These are phyloP conservation scores for Imbricaverruca yamaguchii DNA, from an alignment of 2,888 invertebrate genomes.

Conservation along the genomic window DNA sequence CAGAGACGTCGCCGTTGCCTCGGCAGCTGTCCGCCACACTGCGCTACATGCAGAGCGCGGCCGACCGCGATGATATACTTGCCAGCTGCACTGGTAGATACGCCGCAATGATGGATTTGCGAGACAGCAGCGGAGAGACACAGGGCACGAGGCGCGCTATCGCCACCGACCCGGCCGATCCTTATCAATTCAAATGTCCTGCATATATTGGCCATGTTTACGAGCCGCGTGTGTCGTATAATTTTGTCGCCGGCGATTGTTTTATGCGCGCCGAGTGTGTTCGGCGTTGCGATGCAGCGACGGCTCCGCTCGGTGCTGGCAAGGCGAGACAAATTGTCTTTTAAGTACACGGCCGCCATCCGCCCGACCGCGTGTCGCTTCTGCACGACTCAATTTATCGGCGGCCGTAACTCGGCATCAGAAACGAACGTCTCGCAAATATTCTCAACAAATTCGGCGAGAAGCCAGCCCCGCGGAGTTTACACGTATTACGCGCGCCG, in stretches of 20 bases:
- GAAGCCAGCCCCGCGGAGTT: neutral
- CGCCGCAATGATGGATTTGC: neutral
- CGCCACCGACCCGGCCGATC: neutral
- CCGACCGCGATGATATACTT: neutral
- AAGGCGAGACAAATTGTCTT: slow-evolving; percentile 2
- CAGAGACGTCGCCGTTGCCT: too few species aligned
- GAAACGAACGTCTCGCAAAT: slow-evolving; percentile 7
- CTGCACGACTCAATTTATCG: neutral
- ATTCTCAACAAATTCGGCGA: neutral
- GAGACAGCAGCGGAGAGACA: neutral
- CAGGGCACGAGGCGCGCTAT: neutral
- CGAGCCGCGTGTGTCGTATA: slow-evolving; percentile 2
- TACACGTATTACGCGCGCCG: neutral
- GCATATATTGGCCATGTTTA: slow-evolving; percentile 2
- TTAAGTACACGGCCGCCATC: neutral
- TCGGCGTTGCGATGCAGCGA: neutral
- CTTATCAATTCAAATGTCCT: slow-evolving; percentile 15
- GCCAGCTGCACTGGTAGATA: neutral
- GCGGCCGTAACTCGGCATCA: neutral
- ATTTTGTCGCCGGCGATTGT: slow-evolving; percentile 10
- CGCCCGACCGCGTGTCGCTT: neutral
- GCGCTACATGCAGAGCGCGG: too few species aligned
- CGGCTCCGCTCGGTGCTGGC: too few species aligned
- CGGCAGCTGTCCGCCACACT: too few species aligned
- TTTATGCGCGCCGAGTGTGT: slow-evolving; percentile 9